Percentiles rank a stretch among this genome's conserved stretches.
phyloP scores from a whole-genome alignment of 2,888 invertebrate genomes.

The Incurvaria masculella region DNA sequence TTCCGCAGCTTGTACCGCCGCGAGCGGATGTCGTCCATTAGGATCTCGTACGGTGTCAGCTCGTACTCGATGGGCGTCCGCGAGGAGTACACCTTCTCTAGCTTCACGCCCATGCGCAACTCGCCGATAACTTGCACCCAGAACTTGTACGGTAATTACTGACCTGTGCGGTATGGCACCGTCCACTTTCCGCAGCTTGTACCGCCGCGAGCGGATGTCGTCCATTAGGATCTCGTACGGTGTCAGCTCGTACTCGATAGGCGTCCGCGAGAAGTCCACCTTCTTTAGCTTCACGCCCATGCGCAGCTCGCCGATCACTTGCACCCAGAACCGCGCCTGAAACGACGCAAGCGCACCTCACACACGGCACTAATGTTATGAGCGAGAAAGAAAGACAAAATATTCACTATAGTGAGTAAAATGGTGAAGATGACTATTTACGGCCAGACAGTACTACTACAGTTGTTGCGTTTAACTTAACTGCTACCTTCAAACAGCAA shows the following conservation, averaged over 20 bases:
- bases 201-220: conserved; percentile 87
- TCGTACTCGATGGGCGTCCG: conserved; percentile 85
- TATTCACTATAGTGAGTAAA: no score
- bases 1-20: conserved; percentile 87
- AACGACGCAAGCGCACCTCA: no score
- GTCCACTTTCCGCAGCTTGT: conserved; percentile 85
- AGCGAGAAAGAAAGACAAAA: no score
- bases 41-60: conserved; percentile 94
- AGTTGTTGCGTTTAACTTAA: no score
- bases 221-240: conserved; percentile 97
- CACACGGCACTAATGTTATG: no score
- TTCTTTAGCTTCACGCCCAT: conserved; percentile 93
- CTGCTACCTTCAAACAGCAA: no score
- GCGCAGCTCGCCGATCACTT: conserved; percentile 89
- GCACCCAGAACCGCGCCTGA: conserved; percentile 93
- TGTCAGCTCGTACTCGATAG: conserved; percentile 89
- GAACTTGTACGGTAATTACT: conserved; percentile 36
- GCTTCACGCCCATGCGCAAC: conserved; percentile 84
- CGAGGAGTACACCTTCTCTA: conserved; percentile 81
- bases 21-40: conserved; percentile 94
- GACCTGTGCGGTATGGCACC: conserved; percentile 71
- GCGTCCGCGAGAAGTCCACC: conserved; percentile 69
- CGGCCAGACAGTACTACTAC: no score
- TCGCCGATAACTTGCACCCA: conserved; percentile 96
- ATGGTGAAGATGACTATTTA: no score